Base-by-base conservation (phyloP, 2,113 vertebrate genomes). In the Dendrocopos noguchii region DNA sequence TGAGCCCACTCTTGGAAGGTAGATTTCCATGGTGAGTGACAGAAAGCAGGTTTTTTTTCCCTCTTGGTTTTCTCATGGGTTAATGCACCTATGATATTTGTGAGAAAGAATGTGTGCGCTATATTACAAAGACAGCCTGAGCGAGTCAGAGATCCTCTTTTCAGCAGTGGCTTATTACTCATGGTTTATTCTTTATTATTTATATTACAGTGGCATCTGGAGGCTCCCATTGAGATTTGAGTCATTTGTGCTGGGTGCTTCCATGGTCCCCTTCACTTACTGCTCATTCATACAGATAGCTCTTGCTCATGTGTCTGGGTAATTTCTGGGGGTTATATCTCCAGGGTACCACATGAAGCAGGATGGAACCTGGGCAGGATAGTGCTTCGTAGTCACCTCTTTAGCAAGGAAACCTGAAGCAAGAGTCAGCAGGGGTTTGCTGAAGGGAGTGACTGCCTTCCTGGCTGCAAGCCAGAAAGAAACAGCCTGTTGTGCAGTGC, bases 151-250 rank as follows among this genome's bases (percentile, higher is more conserved):
- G 57, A 66, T 80, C 29, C 57, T 80, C 68, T 88, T 88, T 83
- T 75, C 80, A 59, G n/a, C 79, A 65, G n/a, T 52, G 64, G 65
- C 68, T 85, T 80, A 83, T 96, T 95, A 92, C 76, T 94, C 93
- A 90, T 20, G 76, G 50, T 44, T 88, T 91, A 77, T 91, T 89
- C 39, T 92, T 80, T 96, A 75, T 96, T 55, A 75, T 94, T 94
- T 86, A 42, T 71, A 68, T 91, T 74, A 70, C 65, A 75, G 65
- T 64, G 79, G 89, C 93, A 95, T 89, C 87, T 25, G 53, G 93
- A 94, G 89, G 27, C 68, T 94, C 68, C 89, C 7, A 0, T 80
- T 1, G 28, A 72, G 78, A 63, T 92, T 44, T 85, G 92, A 92
- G 79, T 93, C 87, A 80, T 11, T 25, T 78, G 57, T 67, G 81